phyloP scores from a whole-genome alignment of 2,888 invertebrate species.

The Microplitis deprimator region DNA sequence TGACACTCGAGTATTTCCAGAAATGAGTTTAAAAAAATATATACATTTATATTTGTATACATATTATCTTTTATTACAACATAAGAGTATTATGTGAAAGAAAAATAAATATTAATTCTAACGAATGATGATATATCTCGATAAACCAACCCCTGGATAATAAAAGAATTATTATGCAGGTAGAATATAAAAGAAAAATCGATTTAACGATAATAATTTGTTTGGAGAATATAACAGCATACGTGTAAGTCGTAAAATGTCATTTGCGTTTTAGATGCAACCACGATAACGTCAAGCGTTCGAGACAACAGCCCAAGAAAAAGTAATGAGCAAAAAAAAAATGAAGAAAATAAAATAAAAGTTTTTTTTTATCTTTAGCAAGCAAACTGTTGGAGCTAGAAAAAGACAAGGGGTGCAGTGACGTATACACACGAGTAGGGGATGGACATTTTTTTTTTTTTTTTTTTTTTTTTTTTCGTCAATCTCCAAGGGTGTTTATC shows the following conservation, averaged over 20 bases:
- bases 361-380: not conserved
- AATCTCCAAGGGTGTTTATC: conserved; percentile 20
- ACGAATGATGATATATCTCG: not conserved
- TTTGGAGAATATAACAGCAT: not conserved
- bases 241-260: conserved; percentile 1
- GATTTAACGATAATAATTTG: not conserved
- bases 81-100: not conserved
- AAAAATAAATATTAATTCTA: not conserved
- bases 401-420: conserved; percentile 10
- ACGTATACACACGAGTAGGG: conserved; percentile 24
- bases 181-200: not conserved
- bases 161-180: not conserved
- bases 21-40: no score
- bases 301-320: not conserved
- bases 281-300: not conserved
- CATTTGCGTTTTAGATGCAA: not conserved
- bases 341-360: not conserved
- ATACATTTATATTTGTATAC: not conserved
- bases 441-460: conserved; percentile 17
- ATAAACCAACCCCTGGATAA: not conserved
- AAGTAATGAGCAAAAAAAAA: not conserved
- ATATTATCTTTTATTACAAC: not conserved
- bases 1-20: no score
- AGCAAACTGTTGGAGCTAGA: not conserved
- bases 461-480: not conserved